Conservation (phyloP, 2,797 vertebrate species). For the Labeo calbasu region DNA sequence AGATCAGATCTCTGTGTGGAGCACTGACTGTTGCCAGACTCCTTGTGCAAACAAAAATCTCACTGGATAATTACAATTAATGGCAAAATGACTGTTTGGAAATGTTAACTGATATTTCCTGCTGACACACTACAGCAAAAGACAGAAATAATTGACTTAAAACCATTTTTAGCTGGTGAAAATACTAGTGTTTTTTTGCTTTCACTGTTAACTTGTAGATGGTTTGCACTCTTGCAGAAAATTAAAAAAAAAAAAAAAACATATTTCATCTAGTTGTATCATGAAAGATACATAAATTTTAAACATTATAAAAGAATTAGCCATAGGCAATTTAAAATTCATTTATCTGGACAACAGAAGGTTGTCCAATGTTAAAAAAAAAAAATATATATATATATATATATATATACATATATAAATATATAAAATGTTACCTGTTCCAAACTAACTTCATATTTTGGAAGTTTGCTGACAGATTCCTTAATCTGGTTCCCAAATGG, state of each 20-base stretch:
- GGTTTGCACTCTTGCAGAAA: not conserved
- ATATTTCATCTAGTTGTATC: not conserved
- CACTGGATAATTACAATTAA: no score
- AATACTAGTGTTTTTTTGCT: not conserved
- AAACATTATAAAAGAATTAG: not conserved
- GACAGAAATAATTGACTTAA: no score
- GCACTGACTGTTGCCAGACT: no score
- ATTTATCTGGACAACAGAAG: not conserved
- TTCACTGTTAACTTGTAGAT: not conserved
- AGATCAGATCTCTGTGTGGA: no score
- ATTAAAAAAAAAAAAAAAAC: no score
- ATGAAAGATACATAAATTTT: not conserved
- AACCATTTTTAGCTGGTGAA: no score
- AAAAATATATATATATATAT: no score
- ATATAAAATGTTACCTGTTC: constrained; percentile 84
- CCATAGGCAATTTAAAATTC: not conserved
- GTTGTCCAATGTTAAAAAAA: not conserved
- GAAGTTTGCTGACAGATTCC: constrained; percentile 88
- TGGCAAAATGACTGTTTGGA: no score
- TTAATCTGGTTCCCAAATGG: constrained; percentile 98
- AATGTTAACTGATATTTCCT: no score
- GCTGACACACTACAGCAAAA: no score
- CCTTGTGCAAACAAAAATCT: no score
- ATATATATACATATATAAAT: not conserved
- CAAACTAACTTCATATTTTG: constrained; percentile 88